Evolutionary conservation across 2,113 vertebrate genomes (phyloP).

Genomic region (Dermatemys mawii): DNA sequence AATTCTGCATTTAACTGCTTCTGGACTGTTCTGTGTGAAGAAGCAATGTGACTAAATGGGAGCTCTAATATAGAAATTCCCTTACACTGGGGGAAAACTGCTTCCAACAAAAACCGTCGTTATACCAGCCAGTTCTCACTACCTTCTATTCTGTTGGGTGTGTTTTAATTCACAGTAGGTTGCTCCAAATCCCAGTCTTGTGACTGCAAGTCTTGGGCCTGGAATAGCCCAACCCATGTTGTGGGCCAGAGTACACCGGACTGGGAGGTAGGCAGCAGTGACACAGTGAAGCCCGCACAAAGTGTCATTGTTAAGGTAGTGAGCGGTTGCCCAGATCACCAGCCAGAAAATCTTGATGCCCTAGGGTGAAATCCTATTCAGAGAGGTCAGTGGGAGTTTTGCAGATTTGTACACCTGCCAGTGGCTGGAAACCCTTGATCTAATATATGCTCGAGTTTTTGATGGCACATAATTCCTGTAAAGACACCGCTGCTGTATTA

Average conservation of each 20-base stretch:
- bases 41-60: neutral
- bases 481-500: rapidly evolving
- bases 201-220: neutral
- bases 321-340: neutral
- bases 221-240: neutral
- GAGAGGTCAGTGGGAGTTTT: neutral
- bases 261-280: neutral
- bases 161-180: neutral
- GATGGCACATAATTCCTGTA: rapidly evolving
- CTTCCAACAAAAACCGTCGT: rapidly evolving
- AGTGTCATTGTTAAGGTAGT: neutral
- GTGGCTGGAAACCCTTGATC: neutral
- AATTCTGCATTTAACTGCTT: rapidly evolving
- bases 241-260: rapidly evolving
- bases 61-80: neutral
- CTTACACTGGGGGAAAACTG: neutral
- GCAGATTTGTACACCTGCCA: neutral
- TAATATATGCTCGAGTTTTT: neutral
- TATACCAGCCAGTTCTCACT: neutral
- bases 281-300: rapidly evolving
- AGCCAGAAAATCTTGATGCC: neutral
- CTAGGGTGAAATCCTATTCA: neutral
- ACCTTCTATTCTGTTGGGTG: neutral
- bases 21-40: neutral
- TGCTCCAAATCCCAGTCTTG: neutral